Percentiles rank a stretch among this genome's conserved stretches.
These are phyloP conservation scores for Ammospiza caudacuta DNA, from an alignment of 2,113 vertebrate species.

Conservation along the genomic window DNA sequence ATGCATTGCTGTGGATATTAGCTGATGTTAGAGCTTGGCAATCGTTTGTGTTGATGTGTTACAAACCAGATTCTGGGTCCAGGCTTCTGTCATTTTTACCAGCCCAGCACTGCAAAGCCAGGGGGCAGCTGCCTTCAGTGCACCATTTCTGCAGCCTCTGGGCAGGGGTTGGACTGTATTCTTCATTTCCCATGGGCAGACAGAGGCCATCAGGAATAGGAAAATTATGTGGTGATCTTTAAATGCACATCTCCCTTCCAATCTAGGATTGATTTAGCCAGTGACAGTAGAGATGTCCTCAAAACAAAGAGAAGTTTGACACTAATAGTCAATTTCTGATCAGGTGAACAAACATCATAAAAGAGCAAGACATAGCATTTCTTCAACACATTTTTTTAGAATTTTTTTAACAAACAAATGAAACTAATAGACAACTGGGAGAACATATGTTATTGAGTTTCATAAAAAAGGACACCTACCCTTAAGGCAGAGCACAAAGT, in stretches of 20 bases:
- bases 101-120: neutral
- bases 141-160: neutral
- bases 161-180: no score
- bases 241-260: neutral
- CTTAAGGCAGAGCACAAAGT: neutral
- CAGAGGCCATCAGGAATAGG: neutral
- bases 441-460: neutral
- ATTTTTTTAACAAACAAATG: neutral
- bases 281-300: neutral
- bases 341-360: neutral
- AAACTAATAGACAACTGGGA: neutral
- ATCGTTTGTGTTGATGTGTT: neutral
- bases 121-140: neutral
- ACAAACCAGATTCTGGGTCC: neutral
- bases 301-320: neutral
- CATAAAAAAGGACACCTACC: neutral
- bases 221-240: accelerated
- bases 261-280: neutral
- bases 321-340: neutral
- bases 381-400: neutral
- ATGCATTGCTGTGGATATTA: neutral
- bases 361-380: neutral
- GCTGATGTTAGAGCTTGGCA: neutral
- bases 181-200: neutral
- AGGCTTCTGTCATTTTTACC: neutral